Conservation (phyloP, 2,888 invertebrate genomes). For the Beris morrisii region DNA sequence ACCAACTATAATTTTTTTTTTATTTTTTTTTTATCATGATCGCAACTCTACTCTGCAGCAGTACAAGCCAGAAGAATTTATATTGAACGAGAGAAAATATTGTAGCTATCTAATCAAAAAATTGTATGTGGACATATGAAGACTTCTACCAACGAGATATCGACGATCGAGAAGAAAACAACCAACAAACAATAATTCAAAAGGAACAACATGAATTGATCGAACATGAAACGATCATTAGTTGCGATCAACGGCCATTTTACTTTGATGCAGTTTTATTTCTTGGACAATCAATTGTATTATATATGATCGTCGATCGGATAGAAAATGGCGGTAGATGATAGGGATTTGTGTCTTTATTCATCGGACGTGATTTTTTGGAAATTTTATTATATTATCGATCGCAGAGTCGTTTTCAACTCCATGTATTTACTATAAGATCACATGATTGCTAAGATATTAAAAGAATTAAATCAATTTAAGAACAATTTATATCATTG, state of each 20-base stretch:
- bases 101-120: conserved; percentile 16
- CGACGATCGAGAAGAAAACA: conserved; percentile 30
- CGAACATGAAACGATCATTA: conserved; percentile 35
- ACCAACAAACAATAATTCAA: background rate
- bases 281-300: background rate
- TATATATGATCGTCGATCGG: background rate
- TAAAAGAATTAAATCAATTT: conserved; percentile 24
- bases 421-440: background rate
- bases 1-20: background rate
- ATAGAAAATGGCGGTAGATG: conserved; percentile 36
- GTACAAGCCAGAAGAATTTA: conserved; percentile 9
- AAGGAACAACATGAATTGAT: conserved; percentile 27
- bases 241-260: conserved; percentile 38
- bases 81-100: conserved; percentile 1
- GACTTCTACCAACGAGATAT: background rate
- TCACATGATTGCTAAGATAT: conserved; percentile 18
- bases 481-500: background rate
- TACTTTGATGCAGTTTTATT: conserved; percentile 19
- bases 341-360: conserved; percentile 35
- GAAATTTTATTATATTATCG: background rate
- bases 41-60: background rate
- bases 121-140: conserved; percentile 8
- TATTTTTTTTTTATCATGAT: no score
- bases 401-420: background rate
- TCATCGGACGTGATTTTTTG: conserved; percentile 38